phyloP scores from a whole-genome alignment of 2,113 vertebrate genomes.

The Elanoides forficatus region DNA sequence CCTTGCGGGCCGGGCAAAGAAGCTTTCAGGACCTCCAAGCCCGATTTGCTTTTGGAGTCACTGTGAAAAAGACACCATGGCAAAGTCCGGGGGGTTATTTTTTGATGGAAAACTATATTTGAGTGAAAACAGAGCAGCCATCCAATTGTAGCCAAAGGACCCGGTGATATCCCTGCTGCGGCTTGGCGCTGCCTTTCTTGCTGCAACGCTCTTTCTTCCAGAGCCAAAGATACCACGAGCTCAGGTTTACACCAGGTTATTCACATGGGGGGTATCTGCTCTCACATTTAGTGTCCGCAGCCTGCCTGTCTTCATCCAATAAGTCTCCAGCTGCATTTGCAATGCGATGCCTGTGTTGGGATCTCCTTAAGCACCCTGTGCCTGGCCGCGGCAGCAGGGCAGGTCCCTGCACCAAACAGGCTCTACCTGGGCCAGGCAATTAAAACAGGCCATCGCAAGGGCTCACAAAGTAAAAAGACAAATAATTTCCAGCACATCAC shows the following conservation, averaged over 20 bases:
- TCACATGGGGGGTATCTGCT: background rate
- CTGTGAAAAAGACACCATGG: background rate
- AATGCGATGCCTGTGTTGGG: background rate
- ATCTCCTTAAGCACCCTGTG: background rate
- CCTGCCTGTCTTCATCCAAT: background rate
- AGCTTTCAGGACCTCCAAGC: background rate
- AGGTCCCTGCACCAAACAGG: background rate
- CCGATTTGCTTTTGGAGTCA: background rate
- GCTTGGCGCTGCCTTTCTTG: background rate
- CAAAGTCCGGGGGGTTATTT: background rate
- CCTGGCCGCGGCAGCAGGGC: background rate
- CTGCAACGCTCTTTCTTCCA: background rate
- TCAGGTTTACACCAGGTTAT: background rate
- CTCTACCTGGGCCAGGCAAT: background rate
- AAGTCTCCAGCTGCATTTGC: background rate
- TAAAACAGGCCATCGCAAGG: background rate
- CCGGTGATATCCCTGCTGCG: fast-evolving
- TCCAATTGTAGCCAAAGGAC: background rate
- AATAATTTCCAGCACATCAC: background rate
- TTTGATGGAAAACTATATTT: background rate
- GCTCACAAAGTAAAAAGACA: background rate
- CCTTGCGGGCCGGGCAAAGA: background rate
- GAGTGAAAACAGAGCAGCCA: background rate
- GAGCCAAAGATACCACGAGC: background rate
- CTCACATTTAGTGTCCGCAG: fast-evolving